Evolutionary conservation across 2,888 invertebrate species (phyloP).

Genomic region (Notodonta dromedarius): DNA sequence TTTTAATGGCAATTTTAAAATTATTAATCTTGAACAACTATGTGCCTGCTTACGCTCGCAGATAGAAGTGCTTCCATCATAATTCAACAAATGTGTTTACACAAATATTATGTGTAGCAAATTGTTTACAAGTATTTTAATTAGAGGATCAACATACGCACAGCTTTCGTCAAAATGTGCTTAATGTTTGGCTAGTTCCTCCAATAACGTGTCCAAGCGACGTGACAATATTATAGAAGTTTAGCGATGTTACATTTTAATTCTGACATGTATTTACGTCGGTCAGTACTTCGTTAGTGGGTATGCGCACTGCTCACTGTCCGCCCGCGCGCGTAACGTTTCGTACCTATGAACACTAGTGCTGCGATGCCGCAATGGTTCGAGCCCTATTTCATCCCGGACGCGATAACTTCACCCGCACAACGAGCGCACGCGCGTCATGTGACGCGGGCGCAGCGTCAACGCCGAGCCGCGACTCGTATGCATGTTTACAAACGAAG

Average conservation of each 20-base stretch:
- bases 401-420: slow-evolving; percentile 37
- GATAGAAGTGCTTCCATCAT: not conserved
- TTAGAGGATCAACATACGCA: slow-evolving; percentile 4
- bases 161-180: slow-evolving; percentile 23
- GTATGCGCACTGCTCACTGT: slow-evolving; percentile 75
- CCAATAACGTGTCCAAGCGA: slow-evolving; percentile 29
- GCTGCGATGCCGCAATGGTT: slow-evolving; percentile 57
- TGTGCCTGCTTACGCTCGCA: too few species aligned
- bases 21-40: too few species aligned
- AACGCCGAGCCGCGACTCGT: slow-evolving; percentile 15
- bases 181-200: slow-evolving; percentile 39
- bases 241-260: slow-evolving; percentile 53
- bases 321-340: slow-evolving; percentile 44
- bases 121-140: not conserved
- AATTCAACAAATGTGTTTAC: slow-evolving; percentile 3
- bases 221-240: slow-evolving; percentile 43
- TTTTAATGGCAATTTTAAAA: too few species aligned
- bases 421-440: slow-evolving; percentile 33
- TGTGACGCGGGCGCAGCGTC: slow-evolving; percentile 34
- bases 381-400: slow-evolving; percentile 46
- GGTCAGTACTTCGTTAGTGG: slow-evolving; percentile 50
- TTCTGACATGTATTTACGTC: slow-evolving; percentile 56
- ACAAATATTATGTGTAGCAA: not conserved
- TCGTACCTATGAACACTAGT: slow-evolving; percentile 59
- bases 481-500: slow-evolving; percentile 40